phyloP scores from a whole-genome alignment of 2,113 vertebrate genomes.

The Tychaedon coryphoeus region DNA sequence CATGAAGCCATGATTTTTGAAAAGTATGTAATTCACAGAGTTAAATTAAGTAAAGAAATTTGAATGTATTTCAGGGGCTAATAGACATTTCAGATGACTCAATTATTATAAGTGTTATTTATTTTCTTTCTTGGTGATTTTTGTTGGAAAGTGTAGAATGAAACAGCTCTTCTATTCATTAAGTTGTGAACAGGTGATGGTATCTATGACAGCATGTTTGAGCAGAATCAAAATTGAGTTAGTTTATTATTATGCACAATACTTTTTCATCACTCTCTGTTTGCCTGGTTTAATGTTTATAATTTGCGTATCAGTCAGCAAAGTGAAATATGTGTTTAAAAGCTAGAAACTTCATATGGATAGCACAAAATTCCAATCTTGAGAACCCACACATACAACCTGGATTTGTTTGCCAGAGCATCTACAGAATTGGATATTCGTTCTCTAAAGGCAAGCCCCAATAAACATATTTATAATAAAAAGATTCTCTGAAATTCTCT shows the following conservation, averaged over 20 bases:
- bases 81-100: not conserved
- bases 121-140: slow-evolving; percentile 1
- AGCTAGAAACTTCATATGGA: not conserved
- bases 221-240: not conserved
- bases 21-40: not conserved
- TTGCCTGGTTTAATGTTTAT: not conserved
- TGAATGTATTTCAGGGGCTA: not conserved
- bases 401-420: not conserved
- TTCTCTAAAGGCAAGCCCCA: not conserved
- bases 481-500: not conserved
- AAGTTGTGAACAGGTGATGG: not conserved
- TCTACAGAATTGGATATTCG: not conserved
- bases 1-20: not conserved
- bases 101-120: not conserved
- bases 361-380: not conserved
- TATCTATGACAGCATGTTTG: not conserved
- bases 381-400: not conserved
- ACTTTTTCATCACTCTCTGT: not conserved
- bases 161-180: not conserved
- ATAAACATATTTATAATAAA: not conserved
- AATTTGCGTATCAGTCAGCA: not conserved
- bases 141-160: not conserved
- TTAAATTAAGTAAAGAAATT: not conserved
- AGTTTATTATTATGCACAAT: not conserved
- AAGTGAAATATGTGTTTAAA: not conserved